Conservation (phyloP, 1,140 invertebrate species). For the Potamilus streckersoni region DNA sequence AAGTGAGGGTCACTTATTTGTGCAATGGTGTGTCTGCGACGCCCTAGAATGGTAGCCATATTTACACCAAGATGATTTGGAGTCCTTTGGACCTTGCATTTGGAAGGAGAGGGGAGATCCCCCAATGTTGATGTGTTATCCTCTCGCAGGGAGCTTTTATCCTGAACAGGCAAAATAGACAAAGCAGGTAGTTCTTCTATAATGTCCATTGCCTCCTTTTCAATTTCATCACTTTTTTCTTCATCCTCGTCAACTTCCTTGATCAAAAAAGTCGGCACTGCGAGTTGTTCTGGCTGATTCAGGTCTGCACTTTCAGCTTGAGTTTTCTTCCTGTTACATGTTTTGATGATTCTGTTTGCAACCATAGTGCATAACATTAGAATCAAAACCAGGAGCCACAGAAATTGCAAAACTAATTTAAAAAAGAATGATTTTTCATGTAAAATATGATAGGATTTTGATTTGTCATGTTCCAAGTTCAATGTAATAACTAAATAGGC, state of each 20-base stretch:
- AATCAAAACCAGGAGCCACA: slow-evolving; percentile 20
- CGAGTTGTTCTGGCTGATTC: slow-evolving; percentile 28
- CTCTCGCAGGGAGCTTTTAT: slow-evolving; percentile 15
- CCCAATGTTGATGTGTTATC: slow-evolving; percentile 36
- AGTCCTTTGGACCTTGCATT: slow-evolving; percentile 22
- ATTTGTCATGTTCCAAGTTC: slow-evolving; percentile 5
- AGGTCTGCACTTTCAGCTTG: slow-evolving; percentile 17
- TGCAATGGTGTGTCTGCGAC: slow-evolving; percentile 59
- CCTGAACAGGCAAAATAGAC: slow-evolving; percentile 18
- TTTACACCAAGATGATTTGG: slow-evolving; percentile 50
- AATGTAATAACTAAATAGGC: slow-evolving; percentile 17
- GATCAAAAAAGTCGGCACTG: slow-evolving; percentile 43
- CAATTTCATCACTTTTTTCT: slow-evolving; percentile 17
- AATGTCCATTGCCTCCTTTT: neutral
- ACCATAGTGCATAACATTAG: slow-evolving; percentile 18
- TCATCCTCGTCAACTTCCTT: slow-evolving; percentile 38
- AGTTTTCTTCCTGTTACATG: slow-evolving; percentile 15
- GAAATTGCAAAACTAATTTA: slow-evolving; percentile 21
- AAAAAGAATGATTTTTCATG: slow-evolving; percentile 23
- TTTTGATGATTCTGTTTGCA: slow-evolving; percentile 7
- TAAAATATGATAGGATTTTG: slow-evolving; percentile 8
- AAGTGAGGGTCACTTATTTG: slow-evolving; percentile 53
- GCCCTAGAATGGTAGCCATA: slow-evolving; percentile 53
- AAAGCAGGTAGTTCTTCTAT: no score
- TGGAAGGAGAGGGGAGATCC: slow-evolving; percentile 30